Percentiles rank a stretch among this genome's conserved stretches.
These are phyloP conservation scores for Acrobasis consociella DNA, from an alignment of 2,888 invertebrate genomes.

Conservation along the genomic window DNA sequence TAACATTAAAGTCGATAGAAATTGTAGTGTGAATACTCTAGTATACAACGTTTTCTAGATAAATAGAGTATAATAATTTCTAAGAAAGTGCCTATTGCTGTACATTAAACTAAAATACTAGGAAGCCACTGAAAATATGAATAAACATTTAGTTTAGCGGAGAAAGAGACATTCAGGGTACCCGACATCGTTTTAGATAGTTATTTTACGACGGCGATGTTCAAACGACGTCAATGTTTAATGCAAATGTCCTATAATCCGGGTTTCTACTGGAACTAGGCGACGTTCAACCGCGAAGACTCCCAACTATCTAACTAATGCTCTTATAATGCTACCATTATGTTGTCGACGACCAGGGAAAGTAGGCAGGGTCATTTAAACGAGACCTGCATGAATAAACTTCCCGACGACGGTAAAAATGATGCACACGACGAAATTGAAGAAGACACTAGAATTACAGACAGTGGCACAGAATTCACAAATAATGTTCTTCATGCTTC, in stretches of 20 bases:
- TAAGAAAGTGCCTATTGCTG: slow-evolving; percentile 5
- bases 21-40: neutral
- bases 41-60: slow-evolving; percentile 1
- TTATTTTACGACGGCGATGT: slow-evolving; percentile 32
- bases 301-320: slow-evolving; percentile 65
- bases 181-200: slow-evolving; percentile 18
- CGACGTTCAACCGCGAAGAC: slow-evolving; percentile 50
- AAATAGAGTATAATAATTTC: slow-evolving; percentile 14
- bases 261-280: slow-evolving; percentile 46
- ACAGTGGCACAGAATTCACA: slow-evolving; percentile 50
- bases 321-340: slow-evolving; percentile 70
- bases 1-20: neutral
- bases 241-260: slow-evolving; percentile 49
- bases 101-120: slow-evolving; percentile 5
- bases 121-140: slow-evolving; percentile 15
- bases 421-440: slow-evolving; percentile 23
- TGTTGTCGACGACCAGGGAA: slow-evolving; percentile 54
- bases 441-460: slow-evolving; percentile 26
- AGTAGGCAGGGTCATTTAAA: slow-evolving; percentile 62
- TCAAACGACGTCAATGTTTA: slow-evolving; percentile 39
- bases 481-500: slow-evolving; percentile 12
- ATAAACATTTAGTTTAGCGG: slow-evolving; percentile 21
- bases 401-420: slow-evolving; percentile 25
- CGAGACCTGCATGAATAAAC: slow-evolving; percentile 43
- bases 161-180: slow-evolving; percentile 27